Conservation (phyloP, 2,888 invertebrate genomes). For the Melinaea marsaeus region DNA sequence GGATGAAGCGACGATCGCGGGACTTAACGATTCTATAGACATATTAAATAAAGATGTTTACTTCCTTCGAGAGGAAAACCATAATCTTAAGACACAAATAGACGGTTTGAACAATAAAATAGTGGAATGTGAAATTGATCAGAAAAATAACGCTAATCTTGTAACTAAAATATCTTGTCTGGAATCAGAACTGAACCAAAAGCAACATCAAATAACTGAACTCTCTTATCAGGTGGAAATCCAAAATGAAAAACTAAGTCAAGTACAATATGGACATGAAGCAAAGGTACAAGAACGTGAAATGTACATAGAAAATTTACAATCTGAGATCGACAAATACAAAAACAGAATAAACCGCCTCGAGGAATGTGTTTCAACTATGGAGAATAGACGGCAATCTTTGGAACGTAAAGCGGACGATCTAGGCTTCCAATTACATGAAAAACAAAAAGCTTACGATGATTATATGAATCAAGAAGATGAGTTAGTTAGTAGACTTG, state of each 20-base stretch:
- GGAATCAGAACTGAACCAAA: slow-evolving; percentile 59
- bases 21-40: slow-evolving; percentile 46
- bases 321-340: slow-evolving; percentile 81
- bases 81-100: slow-evolving; percentile 47
- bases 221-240: slow-evolving; percentile 54
- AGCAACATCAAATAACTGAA: slow-evolving; percentile 57
- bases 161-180: slow-evolving; percentile 59
- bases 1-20: slow-evolving; percentile 47
- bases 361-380: slow-evolving; percentile 80
- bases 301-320: slow-evolving; percentile 84
- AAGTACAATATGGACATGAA: slow-evolving; percentile 72
- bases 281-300: slow-evolving; percentile 87
- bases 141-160: slow-evolving; percentile 61
- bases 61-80: slow-evolving; percentile 48
- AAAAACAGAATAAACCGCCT: slow-evolving; percentile 81
- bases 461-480: slow-evolving; percentile 81
- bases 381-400: slow-evolving; percentile 79
- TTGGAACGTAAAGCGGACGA: slow-evolving; percentile 80
- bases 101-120: slow-evolving; percentile 62
- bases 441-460: slow-evolving; percentile 76
- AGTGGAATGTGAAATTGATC: slow-evolving; percentile 63
- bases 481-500: slow-evolving; percentile 79
- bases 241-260: slow-evolving; percentile 56
- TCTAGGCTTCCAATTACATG: slow-evolving; percentile 78
- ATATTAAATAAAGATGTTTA: slow-evolving; percentile 49